Percentiles rank a stretch among this genome's conserved stretches.
Evolutionary conservation across 2,113 vertebrate species (phyloP).

Genomic region (Trochalopteron elliotii): DNA sequence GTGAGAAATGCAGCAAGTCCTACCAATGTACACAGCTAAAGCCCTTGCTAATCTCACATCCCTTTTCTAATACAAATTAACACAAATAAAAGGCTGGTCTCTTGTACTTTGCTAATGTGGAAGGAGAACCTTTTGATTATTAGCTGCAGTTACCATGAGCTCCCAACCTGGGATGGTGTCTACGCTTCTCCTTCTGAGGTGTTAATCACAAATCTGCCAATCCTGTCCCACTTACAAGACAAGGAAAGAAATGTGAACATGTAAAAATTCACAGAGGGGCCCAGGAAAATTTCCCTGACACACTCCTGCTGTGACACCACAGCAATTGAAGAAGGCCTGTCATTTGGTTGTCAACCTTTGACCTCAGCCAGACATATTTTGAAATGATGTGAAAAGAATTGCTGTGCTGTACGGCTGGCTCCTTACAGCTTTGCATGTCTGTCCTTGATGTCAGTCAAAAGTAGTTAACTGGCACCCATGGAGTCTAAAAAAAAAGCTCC

Average conservation of each 20-base stretch:
- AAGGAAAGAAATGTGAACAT: slow-evolving; percentile 78
- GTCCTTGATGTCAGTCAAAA: slow-evolving; percentile 87
- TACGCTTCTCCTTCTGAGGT: slow-evolving; percentile 68
- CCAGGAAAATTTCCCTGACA: slow-evolving; percentile 80
- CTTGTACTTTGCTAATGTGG: slow-evolving; percentile 55
- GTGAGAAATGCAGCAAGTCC: neutral
- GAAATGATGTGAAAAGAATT: slow-evolving; percentile 81
- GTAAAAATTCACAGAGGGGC: slow-evolving; percentile 78
- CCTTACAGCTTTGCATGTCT: slow-evolving; percentile 75
- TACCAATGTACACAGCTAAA: slow-evolving; percentile 5
- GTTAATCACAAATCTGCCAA: slow-evolving; percentile 80
- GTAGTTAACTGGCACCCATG: slow-evolving; percentile 77
- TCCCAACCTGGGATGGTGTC: slow-evolving; percentile 47
- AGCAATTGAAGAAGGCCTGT: slow-evolving; percentile 86
- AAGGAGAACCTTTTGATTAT: slow-evolving; percentile 64
- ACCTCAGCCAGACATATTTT: slow-evolving; percentile 80
- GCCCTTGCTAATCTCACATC: slow-evolving; percentile 26
- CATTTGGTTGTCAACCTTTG: slow-evolving; percentile 89
- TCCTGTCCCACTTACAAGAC: slow-evolving; percentile 71
- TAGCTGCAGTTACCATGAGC: slow-evolving; percentile 46
- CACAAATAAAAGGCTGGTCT: slow-evolving; percentile 52
- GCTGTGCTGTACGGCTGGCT: slow-evolving; percentile 61
- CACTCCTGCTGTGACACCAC: slow-evolving; percentile 84
- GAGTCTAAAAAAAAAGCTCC: slow-evolving; percentile 61
- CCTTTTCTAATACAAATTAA: slow-evolving; percentile 31